phyloP scores from a whole-genome alignment of 2,888 invertebrate species.

The Neoscelio sp. region DNA sequence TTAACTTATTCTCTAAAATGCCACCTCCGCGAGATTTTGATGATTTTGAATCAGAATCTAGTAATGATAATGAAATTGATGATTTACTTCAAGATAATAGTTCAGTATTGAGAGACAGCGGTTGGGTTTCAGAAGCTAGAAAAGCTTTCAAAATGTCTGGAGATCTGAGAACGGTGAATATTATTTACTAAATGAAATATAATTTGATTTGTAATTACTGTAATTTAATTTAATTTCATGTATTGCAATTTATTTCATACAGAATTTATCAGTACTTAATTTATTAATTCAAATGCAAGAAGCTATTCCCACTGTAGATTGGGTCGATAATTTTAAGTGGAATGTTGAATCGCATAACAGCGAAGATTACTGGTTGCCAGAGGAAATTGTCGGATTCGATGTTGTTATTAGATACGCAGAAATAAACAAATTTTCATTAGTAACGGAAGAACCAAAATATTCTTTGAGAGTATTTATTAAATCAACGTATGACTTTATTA shows the following conservation, averaged over 20 bases:
- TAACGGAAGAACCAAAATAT: conserved; percentile 67
- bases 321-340: conserved; percentile 79
- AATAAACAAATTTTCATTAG: conserved; percentile 71
- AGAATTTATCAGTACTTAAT: conserved; percentile 76
- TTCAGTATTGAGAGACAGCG: conserved; percentile 77
- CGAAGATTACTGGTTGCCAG: conserved; percentile 77
- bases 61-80: conserved; percentile 73
- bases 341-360: conserved; percentile 59
- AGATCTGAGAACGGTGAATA: conserved; percentile 73
- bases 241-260: no score
- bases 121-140: conserved; percentile 78
- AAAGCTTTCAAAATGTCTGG: conserved; percentile 76
- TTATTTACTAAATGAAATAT: neutral
- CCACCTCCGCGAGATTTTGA: conserved; percentile 70
- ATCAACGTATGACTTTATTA: conserved; percentile 76
- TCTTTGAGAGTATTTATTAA: conserved; percentile 78
- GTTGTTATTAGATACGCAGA: conserved; percentile 76
- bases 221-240: no score
- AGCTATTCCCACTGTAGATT: conserved; percentile 80
- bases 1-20: conserved; percentile 74
- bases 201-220: conserved; percentile 1
- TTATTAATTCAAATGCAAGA: conserved; percentile 80
- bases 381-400: conserved; percentile 78
- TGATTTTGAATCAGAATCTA: conserved; percentile 41
- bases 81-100: conserved; percentile 73